Evolutionary conservation across 2,888 invertebrate species (phyloP).

Genomic region (Microdon myrmicae): DNA sequence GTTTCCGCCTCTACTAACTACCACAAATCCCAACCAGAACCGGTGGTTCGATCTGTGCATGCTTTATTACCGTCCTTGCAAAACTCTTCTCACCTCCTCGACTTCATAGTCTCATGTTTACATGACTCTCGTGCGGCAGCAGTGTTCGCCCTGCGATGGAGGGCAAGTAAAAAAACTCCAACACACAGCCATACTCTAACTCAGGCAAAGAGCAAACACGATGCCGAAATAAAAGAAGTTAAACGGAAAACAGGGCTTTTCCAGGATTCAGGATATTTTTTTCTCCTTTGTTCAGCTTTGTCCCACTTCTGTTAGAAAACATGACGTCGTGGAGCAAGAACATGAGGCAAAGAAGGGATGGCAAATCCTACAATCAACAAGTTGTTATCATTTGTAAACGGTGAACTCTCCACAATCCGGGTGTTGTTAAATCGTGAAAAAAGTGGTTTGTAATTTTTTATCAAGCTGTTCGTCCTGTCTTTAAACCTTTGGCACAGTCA

Average conservation of each 20-base stretch:
- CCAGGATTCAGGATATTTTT: slow-evolving; percentile 42
- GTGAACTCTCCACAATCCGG: slow-evolving; percentile 55
- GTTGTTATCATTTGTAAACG: slow-evolving; percentile 57
- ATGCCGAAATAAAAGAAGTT: slow-evolving; percentile 5
- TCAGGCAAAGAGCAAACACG: slow-evolving; percentile 4
- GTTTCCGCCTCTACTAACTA: neutral
- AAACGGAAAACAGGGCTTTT: slow-evolving; percentile 48
- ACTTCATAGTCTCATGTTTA: slow-evolving; percentile 30
- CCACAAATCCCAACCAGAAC: neutral
- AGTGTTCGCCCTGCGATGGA: slow-evolving; percentile 37
- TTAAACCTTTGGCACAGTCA: too few species aligned
- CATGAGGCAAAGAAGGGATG: slow-evolving; percentile 26
- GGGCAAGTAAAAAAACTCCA: slow-evolving; percentile 2
- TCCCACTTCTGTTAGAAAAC: slow-evolving; percentile 30
- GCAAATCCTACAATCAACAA: slow-evolving; percentile 55
- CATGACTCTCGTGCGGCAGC: slow-evolving; percentile 48
- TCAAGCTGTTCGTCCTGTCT: slow-evolving; percentile 35
- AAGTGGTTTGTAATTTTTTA: slow-evolving; percentile 55
- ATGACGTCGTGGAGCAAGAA: slow-evolving; percentile 1
- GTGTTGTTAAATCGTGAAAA: slow-evolving; percentile 56
- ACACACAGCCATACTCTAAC: too few species aligned
- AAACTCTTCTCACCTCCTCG: slow-evolving; percentile 11
- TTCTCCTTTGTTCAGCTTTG: slow-evolving; percentile 13
- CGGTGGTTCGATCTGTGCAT: slow-evolving; percentile 44
- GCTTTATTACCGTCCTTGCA: slow-evolving; percentile 40